These are phyloP conservation scores for Grantiella picta DNA, from an alignment of 2,113 vertebrate species.

Conservation along the genomic window DNA sequence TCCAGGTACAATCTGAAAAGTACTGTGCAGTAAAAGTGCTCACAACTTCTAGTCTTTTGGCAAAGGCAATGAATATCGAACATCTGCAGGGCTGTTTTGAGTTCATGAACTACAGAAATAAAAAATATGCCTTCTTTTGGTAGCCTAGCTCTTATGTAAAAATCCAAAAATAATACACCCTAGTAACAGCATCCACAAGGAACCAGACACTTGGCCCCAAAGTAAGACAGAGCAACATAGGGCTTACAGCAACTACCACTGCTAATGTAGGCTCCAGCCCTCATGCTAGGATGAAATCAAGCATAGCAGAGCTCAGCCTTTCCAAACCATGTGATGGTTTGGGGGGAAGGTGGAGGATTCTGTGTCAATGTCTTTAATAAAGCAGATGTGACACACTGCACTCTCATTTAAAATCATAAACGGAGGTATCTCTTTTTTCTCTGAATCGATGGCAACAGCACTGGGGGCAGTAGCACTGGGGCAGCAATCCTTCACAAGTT, in stretches of 20 bases:
- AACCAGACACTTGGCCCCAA: conserved; percentile 21
- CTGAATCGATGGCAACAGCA: not conserved
- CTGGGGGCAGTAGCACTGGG: not conserved
- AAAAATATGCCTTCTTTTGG: conserved; percentile 20
- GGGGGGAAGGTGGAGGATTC: not conserved
- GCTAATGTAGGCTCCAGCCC: conserved; percentile 1
- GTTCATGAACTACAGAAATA: conserved; percentile 47
- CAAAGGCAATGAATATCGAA: not conserved
- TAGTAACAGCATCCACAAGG: conserved; percentile 16
- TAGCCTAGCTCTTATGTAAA: conserved; percentile 10
- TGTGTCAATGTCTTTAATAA: not conserved
- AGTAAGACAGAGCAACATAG: not conserved
- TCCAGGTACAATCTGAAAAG: not conserved
- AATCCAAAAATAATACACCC: conserved; percentile 43
- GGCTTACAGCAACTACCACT: conserved; percentile 7
- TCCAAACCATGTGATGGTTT: not conserved
- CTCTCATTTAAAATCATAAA: not conserved
- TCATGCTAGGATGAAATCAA: conserved; percentile 13
- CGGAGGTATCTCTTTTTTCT: not conserved
- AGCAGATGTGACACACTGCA: conserved; percentile 28
- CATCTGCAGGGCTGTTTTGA: conserved; percentile 27
- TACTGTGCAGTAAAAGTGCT: not conserved
- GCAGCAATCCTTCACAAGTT: rapidly evolving
- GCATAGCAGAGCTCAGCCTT: conserved; percentile 8
- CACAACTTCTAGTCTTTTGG: not conserved